Evolutionary conservation across 2,888 invertebrate genomes (phyloP), one percentile per base, ranked within the genome.

Genomic region (Chrysomela aeneicollis): DNA sequence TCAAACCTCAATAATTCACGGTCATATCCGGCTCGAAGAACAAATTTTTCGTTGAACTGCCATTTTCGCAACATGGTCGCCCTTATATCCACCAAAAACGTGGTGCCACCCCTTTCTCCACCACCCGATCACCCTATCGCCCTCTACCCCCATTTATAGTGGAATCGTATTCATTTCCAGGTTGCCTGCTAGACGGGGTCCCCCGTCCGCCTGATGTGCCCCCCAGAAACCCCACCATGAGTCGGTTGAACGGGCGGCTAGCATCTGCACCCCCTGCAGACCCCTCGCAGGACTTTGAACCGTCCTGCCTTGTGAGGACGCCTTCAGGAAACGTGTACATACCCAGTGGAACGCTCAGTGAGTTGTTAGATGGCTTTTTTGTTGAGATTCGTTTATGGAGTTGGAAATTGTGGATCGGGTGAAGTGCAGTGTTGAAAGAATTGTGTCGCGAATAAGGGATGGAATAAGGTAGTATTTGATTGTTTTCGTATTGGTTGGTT

Each of bases 241-340:
- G 89, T 86, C 91, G 94, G 81, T 88, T 93, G 83, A 94, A 94
- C 88, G 93, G 93, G 83, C 90, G 94, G 82, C 88, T 93, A 84
- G 91, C 92, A 81, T 90, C 91, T 82, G 92, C 92, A 84, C 91
- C 92, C 75, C 90, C 89, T 76, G 90, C 90, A 82, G 85, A 86
- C 80, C 85, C 90, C 60, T 75, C 76, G 68, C 81, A 82, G 74
- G 94, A 94, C 84, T 93, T 94, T 84, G 94, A 94, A 84, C 93
- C 94, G 76, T 92, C 94, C 81, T 94, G 94, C 83, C 89, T 95
- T 79, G 94, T 94, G 78, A 89, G 94, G 83, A 94, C 94, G 73
- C 93, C 94, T 75, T 95, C 94, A 75, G 95, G 95, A 82, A 94
- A 94, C 86, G 93, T 95, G 82, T 95, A 94, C 87, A 94, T 95